phyloP scores from a whole-genome alignment of 2,113 vertebrate genomes.

The Pelecanoides urinatrix region DNA sequence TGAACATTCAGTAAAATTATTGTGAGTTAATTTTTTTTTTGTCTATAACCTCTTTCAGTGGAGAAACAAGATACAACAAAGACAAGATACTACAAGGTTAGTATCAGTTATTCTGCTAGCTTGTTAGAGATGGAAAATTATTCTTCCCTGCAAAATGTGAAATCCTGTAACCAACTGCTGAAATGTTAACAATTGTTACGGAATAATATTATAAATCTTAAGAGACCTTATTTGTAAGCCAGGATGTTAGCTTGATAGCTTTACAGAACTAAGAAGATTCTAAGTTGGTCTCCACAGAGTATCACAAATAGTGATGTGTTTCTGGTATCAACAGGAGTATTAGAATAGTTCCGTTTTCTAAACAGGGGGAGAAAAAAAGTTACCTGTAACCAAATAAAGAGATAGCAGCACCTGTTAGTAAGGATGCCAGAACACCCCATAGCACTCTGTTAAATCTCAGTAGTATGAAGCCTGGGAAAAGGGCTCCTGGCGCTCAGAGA shows the following conservation, averaged over 20 bases:
- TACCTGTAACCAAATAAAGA: not conserved
- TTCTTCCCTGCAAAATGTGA: not conserved
- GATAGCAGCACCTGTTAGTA: not conserved
- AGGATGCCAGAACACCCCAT: not conserved
- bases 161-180: not conserved
- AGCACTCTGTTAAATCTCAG: not conserved
- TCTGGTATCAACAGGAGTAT: not conserved
- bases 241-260: not conserved
- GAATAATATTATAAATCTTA: not conserved
- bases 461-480: not conserved
- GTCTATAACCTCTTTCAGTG: slow-evolving; percentile 77
- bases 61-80: slow-evolving; percentile 92
- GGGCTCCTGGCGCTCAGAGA: not conserved
- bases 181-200: not conserved
- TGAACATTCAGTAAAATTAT: not conserved
- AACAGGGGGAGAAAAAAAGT: fast-evolving
- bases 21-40: not conserved
- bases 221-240: not conserved
- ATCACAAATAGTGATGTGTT: not conserved
- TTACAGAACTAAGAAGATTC: not conserved
- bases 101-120: not conserved
- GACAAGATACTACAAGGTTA: slow-evolving; percentile 94
- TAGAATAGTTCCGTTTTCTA: not conserved
- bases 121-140: not conserved
- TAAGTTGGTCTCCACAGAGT: not conserved